phyloP scores from a whole-genome alignment of 2,888 invertebrate genomes.

The Leucoma salicis region DNA sequence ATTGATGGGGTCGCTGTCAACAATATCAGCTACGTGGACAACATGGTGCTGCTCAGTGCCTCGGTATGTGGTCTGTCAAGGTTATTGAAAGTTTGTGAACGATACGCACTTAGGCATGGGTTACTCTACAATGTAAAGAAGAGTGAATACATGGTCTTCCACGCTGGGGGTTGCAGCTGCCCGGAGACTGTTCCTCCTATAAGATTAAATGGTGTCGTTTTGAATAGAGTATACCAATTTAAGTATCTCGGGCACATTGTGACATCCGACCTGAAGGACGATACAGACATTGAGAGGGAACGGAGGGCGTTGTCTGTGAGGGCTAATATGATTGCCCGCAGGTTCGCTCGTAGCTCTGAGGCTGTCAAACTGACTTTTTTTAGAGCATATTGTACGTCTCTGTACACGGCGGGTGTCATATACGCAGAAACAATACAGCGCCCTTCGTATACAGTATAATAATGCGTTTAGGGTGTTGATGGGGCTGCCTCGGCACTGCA shows the following conservation, averaged over 20 bases:
- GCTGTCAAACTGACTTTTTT: slow-evolving; percentile 1
- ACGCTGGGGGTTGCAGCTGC: not conserved
- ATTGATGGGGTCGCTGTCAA: slow-evolving; percentile 1
- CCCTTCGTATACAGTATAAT: too few relatives aligned
- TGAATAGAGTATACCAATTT: slow-evolving; percentile 5
- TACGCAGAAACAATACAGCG: too few relatives aligned
- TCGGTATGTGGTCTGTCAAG: not conserved
- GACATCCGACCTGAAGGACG: slow-evolving; percentile 9
- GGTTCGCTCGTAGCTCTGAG: not conserved
- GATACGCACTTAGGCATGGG: not conserved
- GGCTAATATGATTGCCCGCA: not conserved
- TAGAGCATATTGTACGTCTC: not conserved
- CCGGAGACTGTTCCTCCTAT: not conserved
- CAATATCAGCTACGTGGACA: not conserved
- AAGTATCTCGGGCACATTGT: slow-evolving; percentile 16
- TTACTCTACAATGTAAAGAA: not conserved
- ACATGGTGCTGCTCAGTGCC: slow-evolving; percentile 1
- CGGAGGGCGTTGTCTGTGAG: not conserved
- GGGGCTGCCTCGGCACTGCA: slow-evolving; percentile 4
- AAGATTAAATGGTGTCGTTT: not conserved
- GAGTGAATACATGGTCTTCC: slow-evolving; percentile 3
- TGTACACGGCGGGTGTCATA: too few relatives aligned
- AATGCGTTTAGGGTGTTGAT: slow-evolving; percentile 1
- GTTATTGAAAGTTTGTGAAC: not conserved
- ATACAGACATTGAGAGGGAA: slow-evolving; percentile 1